Conservation (phyloP, 2,113 vertebrate species). For the Notarius quadriscutis region DNA sequence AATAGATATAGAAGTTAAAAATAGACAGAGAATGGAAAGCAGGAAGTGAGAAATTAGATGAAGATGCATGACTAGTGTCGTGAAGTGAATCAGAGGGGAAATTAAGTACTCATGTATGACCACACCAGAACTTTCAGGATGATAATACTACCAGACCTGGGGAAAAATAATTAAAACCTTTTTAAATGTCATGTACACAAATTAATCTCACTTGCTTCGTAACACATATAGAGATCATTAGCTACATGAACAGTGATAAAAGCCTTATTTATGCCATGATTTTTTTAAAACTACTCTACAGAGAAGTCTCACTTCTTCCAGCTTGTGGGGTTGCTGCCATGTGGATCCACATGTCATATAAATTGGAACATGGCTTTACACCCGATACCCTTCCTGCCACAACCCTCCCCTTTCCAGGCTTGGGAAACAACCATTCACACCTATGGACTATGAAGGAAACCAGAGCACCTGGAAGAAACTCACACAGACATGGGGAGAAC, state of each 20-base stretch:
- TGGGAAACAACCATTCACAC: no score
- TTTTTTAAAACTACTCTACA: neutral
- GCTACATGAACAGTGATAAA: neutral
- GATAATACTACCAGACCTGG: neutral
- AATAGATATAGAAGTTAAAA: neutral
- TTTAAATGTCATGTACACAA: neutral
- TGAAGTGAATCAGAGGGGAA: slow-evolving; percentile 26
- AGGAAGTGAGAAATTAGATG: neutral
- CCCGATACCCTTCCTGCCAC: no score
- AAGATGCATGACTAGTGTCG: neutral
- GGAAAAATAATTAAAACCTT: neutral
- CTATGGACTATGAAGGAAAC: no score
- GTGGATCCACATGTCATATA: no score
- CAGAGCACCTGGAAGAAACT: no score
- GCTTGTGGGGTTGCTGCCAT: no score
- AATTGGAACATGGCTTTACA: no score
- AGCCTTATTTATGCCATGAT: neutral
- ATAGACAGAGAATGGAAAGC: neutral
- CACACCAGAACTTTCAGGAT: neutral
- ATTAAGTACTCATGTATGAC: neutral
- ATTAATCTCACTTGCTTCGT: neutral
- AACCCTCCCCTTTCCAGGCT: no score
- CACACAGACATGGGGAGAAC: no score
- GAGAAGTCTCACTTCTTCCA: no score
- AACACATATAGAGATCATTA: neutral